phyloP scores from a whole-genome alignment of 2,113 vertebrate species.

The Hippocampus abdominalis region DNA sequence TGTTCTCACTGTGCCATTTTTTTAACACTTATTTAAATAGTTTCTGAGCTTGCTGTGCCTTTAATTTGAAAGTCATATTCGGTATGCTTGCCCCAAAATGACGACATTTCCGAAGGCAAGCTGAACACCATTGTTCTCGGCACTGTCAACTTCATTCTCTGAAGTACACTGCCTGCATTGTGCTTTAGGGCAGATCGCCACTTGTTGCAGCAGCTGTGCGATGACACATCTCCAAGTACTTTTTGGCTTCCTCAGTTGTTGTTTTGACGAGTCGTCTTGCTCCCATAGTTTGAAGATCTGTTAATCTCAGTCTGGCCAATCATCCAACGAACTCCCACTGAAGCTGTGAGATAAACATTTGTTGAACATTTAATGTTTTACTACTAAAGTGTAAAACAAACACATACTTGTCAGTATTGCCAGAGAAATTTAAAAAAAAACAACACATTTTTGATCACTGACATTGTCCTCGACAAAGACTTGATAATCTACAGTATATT shows the following conservation, averaged over 20 bases:
- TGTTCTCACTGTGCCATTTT: not conserved
- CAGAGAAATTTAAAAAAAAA: conserved; percentile 11
- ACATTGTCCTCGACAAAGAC: not conserved
- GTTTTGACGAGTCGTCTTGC: conserved; percentile 73
- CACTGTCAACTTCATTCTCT: not conserved
- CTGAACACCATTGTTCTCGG: not conserved
- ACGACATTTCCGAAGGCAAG: not conserved
- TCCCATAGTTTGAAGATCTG: conserved; percentile 87
- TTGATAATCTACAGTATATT: not conserved
- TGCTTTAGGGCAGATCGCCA: conserved; percentile 16
- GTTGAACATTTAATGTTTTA: not conserved
- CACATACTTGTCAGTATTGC: conserved; percentile 8
- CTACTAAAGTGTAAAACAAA: not conserved
- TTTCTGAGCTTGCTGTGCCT: not conserved
- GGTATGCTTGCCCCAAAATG: not conserved
- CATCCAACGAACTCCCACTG: conserved; percentile 91
- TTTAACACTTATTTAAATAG: not conserved
- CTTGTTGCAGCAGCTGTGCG: conserved; percentile 29
- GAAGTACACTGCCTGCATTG: not conserved
- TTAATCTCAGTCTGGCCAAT: conserved; percentile 93
- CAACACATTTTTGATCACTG: not conserved
- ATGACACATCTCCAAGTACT: conserved; percentile 18
- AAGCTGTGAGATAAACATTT: conserved; percentile 69
- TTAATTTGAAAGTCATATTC: not conserved
- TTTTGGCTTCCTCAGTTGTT: conserved; percentile 58